Conservation (phyloP, 2,888 invertebrate species). For the Morinoia aosen region DNA sequence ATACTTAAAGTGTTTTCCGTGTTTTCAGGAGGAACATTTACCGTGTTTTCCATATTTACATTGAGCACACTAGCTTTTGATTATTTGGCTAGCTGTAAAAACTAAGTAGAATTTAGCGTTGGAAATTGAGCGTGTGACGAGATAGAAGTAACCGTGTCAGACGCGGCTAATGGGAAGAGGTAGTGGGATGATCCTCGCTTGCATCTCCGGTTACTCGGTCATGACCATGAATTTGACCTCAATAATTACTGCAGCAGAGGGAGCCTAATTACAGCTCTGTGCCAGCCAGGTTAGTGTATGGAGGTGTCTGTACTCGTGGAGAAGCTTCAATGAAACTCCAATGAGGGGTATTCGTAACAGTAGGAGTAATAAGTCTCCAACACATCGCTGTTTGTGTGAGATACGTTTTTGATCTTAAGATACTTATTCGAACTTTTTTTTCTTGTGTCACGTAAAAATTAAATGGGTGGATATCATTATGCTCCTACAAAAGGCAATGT, state of each 20-base stretch:
- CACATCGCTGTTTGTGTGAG: no score
- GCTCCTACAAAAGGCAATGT: no score
- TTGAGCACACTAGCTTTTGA: no score
- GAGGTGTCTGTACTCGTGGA: neutral
- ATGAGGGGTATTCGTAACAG: neutral
- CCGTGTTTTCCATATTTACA: no score
- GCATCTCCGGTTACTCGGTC: neutral
- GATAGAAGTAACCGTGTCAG: neutral
- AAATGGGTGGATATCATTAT: no score
- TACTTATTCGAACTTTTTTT: no score
- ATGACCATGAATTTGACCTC: conserved; percentile 12
- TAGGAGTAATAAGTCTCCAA: neutral
- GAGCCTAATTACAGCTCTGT: neutral
- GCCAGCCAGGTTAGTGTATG: neutral
- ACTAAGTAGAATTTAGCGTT: no score
- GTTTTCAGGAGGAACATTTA: no score
- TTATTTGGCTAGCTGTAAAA: no score
- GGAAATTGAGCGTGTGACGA: neutral
- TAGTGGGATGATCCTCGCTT: neutral
- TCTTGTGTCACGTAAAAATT: no score
- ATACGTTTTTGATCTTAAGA: no score
- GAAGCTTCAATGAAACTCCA: neutral
- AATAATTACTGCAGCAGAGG: neutral
- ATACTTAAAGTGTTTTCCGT: no score
- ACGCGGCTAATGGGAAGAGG: neutral